Base-by-base conservation (phyloP, 1,140 invertebrate genomes). In the Drosophila malerkotliana region DNA sequence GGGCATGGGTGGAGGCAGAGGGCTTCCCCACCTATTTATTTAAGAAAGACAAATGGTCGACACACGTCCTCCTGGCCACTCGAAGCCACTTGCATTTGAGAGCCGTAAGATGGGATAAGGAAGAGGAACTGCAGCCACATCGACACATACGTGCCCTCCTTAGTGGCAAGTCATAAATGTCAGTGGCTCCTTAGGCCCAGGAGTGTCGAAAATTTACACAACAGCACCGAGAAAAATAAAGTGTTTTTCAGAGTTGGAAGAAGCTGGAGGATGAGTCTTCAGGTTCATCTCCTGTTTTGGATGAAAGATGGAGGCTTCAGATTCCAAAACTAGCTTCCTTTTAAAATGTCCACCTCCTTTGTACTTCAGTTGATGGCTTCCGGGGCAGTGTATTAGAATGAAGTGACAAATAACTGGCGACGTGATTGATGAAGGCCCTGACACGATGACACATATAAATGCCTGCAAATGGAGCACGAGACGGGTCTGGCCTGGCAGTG, bases 391-490 rank as follows among this genome's bases (percentile, higher is more conserved):
- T n/a, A 18, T 41, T 55, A 37, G 66, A 71, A 72, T 56, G 63
- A 61, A 68, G 81, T 85, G 81, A 85, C 77, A 85, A 87, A 87
- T 87, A 87, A 87, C 82, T 87, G 69, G 77, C 81, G 87, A 87
- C 55, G 82, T 87, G 82, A 87, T 87, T 87, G 82, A 87, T 87
- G 82, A 76, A 62, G 71, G 61, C 63, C 82, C 59, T 87, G 82
- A 87, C 82, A 87, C 69, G 82, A 61, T 87, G 82, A 87, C 82
- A 87, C 78, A 85, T 87, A 87, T 87, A 87, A 87, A 87, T 87
- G 82, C 82, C 74, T 64, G 69, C 69, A 87, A 87, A 87, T 87
- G 82, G 82, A 74, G 82, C 74, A 72, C 62, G 63, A 80, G 80
- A 72, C 76, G 58, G 34, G 34, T 10, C 75, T 21, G 21, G 21